Evolutionary conservation across 2,113 vertebrate genomes (phyloP).

Genomic region (Psittacula cyanocephala): DNA sequence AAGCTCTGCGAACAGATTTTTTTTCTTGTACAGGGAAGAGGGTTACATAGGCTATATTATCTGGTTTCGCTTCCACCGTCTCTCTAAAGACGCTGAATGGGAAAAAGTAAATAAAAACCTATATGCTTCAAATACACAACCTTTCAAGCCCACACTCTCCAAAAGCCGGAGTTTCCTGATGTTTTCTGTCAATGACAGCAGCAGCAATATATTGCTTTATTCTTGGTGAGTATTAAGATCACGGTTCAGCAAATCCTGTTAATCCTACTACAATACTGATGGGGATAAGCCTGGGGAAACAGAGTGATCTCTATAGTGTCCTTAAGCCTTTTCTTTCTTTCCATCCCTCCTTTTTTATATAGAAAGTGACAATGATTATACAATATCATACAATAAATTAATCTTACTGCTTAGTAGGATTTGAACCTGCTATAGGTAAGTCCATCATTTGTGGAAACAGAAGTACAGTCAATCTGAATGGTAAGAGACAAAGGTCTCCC

Average conservation of each 20-base stretch:
- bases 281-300: neutral
- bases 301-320: neutral
- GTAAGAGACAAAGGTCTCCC: neutral
- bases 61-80: neutral
- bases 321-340: neutral
- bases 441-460: neutral
- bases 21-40: neutral
- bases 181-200: neutral
- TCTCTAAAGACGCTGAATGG: fast-evolving
- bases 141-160: neutral
- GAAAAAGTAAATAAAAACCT: neutral
- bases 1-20: neutral
- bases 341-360: fast-evolving
- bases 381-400: neutral
- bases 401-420: neutral
- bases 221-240: neutral
- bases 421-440: neutral
- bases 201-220: neutral
- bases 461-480: neutral
- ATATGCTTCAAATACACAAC: neutral
- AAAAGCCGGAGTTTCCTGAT: neutral
- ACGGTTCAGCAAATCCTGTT: neutral
- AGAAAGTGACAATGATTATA: neutral
- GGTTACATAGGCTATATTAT: fast-evolving
- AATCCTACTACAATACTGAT: neutral